Conservation (phyloP, 2,888 invertebrate species). For the Hydriomena furcata region DNA sequence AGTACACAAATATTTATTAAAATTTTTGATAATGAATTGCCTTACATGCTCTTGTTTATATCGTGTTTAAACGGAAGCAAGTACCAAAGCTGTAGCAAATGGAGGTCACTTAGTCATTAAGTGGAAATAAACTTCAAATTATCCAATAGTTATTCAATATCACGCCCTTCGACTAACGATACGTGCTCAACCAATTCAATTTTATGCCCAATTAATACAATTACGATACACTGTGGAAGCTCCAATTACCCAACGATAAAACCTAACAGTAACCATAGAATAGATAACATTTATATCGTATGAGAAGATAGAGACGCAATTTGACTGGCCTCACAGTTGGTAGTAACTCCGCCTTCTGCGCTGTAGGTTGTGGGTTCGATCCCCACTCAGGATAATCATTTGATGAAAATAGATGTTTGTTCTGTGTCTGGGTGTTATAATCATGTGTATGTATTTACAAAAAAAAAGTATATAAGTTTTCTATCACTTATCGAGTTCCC, state of each 20-base stretch:
- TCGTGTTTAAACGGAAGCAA: background rate
- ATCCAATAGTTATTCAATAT: slow-evolving; percentile 26
- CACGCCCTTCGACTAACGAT: slow-evolving; percentile 35
- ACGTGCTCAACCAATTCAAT: slow-evolving; percentile 34
- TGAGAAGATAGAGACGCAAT: background rate
- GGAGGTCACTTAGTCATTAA: slow-evolving; percentile 11
- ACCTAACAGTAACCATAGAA: slow-evolving; percentile 19
- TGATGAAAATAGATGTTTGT: too few relatives aligned
- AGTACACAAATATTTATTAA: too few relatives aligned
- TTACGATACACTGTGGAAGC: slow-evolving; percentile 36
- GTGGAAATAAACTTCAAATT: slow-evolving; percentile 18
- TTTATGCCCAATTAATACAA: slow-evolving; percentile 34
- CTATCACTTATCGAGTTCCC: too few relatives aligned
- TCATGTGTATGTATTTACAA: too few relatives aligned
- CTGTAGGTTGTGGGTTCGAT: too few relatives aligned
- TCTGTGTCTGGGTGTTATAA: too few relatives aligned
- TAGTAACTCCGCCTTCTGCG: too few relatives aligned
- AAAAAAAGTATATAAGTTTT: too few relatives aligned
- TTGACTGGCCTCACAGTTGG: too few relatives aligned
- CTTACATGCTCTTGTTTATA: too few relatives aligned
- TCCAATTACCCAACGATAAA: slow-evolving; percentile 29
- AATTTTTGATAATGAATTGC: too few relatives aligned
- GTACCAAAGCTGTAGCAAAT: background rate
- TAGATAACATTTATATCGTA: background rate
- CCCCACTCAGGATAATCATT: too few relatives aligned